Base-by-base conservation (phyloP, 2,797 vertebrate genomes). In the Phataginus tetradactyla region DNA sequence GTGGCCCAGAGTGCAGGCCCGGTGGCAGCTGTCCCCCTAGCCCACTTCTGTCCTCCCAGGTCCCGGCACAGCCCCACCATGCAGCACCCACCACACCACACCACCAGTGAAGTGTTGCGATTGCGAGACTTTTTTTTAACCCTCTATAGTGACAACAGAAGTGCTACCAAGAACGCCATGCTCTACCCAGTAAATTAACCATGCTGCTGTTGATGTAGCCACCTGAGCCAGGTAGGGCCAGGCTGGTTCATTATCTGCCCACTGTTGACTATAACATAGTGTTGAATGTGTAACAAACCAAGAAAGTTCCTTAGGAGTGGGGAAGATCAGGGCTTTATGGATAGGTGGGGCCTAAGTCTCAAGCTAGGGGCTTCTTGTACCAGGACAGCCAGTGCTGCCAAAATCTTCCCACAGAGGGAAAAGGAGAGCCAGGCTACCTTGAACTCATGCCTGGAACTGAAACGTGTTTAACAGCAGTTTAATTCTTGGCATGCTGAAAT, bases 21-120 rank as follows among this genome's bases (percentile, higher is more conserved):
- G 3, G 23, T 42, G 71, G 72, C 86, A 86, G 45, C 90, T 45
- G 34, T 77, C 42, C 75, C 45, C 98, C 99, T 42, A 49, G n/a
- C 63, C 42, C 4, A n/a, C 12, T 69, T 77, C 42, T 74, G 3
- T 86, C 66, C 53, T 71, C 93, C 37, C 75, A 99, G 99, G 99
- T 99, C 96, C 99, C 99, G 4, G 99, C 99, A 57, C 99, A 99
- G 97, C 96, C 99, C 90, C 99, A 98, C 10, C 99, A 99, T 34
- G 99, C 99, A 0, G 99, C 99, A 55, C 99, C 99, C 0, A 39
- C 99, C 96, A 99, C 99, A 1, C 99, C 99, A 0, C 99, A 99
- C 99, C 99, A 14, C 99, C 99, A 0, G 99, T 99, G 98, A 99
- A 99, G 84, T 99, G 98, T 92, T 98, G 98, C 57, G 96, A 99